These are phyloP conservation scores for Carollia perspicillata DNA, from an alignment of 2,113 vertebrate genomes.

Conservation along the genomic window DNA sequence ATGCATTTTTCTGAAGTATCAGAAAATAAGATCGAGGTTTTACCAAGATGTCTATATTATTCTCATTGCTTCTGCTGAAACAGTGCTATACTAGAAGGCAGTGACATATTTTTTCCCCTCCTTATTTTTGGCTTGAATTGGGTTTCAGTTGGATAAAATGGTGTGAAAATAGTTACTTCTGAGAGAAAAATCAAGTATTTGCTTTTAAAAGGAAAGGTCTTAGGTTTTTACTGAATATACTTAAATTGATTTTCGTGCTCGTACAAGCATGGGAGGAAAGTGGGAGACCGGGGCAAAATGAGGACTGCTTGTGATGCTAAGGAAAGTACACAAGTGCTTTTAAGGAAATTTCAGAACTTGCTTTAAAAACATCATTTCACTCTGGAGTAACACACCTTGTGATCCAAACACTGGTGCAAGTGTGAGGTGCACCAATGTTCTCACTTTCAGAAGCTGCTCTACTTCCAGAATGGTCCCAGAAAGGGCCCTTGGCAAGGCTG, in stretches of 20 bases:
- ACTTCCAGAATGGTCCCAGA: background rate
- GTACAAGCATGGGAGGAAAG: background rate
- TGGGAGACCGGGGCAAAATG: background rate
- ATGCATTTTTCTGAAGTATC: constrained; percentile 67
- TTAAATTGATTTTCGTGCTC: constrained; percentile 39
- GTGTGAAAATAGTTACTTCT: constrained; percentile 49
- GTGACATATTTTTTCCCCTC: background rate
- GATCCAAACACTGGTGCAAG: background rate
- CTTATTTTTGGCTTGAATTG: constrained; percentile 33
- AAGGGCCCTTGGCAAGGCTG: background rate
- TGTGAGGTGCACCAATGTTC: background rate
- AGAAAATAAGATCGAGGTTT: constrained; percentile 67
- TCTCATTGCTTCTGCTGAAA: constrained; percentile 26
- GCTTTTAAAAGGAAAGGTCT: constrained; percentile 40
- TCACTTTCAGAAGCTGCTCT: background rate
- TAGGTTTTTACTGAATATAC: constrained; percentile 35
- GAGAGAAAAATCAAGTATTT: constrained; percentile 44
- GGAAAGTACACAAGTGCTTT: background rate
- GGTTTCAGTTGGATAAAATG: constrained; percentile 45
- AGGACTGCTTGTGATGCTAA: background rate
- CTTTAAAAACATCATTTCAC: background rate
- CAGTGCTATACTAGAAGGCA: background rate
- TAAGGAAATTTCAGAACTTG: background rate
- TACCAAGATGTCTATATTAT: constrained; percentile 27
- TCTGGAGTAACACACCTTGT: background rate